These are phyloP conservation scores for Allochrocebus solatus DNA, from an alignment of 2,797 vertebrate species.

Conservation along the genomic window DNA sequence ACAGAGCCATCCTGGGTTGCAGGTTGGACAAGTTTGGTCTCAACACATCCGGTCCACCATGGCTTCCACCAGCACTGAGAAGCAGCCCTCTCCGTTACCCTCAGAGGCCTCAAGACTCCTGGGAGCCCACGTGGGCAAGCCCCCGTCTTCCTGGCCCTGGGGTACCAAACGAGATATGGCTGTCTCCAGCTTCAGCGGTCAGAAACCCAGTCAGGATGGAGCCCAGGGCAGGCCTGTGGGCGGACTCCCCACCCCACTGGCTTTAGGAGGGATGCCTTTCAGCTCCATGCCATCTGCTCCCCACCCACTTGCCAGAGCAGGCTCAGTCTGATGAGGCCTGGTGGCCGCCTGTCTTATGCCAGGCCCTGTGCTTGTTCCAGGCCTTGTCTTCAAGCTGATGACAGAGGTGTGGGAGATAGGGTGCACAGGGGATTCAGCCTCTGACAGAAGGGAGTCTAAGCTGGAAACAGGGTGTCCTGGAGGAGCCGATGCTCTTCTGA, in stretches of 20 bases:
- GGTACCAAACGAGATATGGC: neutral
- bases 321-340: neutral
- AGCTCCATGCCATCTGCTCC: neutral
- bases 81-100: too few relatives aligned
- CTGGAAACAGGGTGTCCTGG: neutral
- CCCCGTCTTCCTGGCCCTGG: neutral
- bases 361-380: neutral
- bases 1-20: neutral
- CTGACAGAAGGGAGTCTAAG: neutral
- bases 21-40: neutral
- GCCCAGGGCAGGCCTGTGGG: neutral
- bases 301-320: neutral
- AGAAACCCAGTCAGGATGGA: neutral
- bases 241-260: neutral
- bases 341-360: neutral
- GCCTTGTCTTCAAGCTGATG: neutral
- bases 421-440: neutral
- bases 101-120: neutral
- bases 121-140: neutral
- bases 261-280: neutral
- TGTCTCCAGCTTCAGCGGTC: neutral
- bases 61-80: neutral
- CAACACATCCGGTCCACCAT: accelerated
- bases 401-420: neutral
- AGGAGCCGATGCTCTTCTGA: neutral